Conservation (phyloP, 2,888 invertebrate genomes). For the Creontiades dilutus region DNA sequence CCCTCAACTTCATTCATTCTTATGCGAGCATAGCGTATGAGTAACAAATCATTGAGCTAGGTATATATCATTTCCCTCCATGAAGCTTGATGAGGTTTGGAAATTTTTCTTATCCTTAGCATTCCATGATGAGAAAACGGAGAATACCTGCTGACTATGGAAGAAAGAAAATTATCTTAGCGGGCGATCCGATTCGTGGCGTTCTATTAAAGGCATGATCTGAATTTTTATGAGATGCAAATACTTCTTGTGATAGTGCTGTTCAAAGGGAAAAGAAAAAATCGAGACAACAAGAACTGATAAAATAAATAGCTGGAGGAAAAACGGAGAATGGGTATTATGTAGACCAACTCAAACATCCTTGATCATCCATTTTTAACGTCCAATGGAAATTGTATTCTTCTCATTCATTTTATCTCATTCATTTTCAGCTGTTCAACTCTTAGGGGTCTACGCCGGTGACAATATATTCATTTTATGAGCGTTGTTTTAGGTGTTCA, state of each 20-base stretch:
- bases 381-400: neutral
- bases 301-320: conserved; percentile 2
- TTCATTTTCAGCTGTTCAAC: too few species aligned
- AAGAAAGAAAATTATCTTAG: conserved; percentile 28
- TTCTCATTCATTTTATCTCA: too few species aligned
- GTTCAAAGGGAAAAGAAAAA: conserved; percentile 16
- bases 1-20: conserved; percentile 26
- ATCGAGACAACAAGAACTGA: neutral
- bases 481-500: too few species aligned
- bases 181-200: neutral
- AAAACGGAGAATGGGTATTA: neutral
- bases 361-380: conserved; percentile 10
- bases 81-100: neutral
- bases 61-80: neutral
- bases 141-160: neutral
- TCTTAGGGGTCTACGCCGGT: too few species aligned
- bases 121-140: neutral
- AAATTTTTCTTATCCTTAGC: too few species aligned
- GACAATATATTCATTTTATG: too few species aligned
- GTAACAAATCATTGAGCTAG: neutral
- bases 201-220: conserved; percentile 47
- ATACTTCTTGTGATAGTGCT: conserved; percentile 35
- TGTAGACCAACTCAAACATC: neutral
- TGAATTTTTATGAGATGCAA: conserved; percentile 54
- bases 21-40: neutral